Evolutionary conservation across 1,140 invertebrate species (phyloP).

Genomic region (Pseudobourletiella spinata): DNA sequence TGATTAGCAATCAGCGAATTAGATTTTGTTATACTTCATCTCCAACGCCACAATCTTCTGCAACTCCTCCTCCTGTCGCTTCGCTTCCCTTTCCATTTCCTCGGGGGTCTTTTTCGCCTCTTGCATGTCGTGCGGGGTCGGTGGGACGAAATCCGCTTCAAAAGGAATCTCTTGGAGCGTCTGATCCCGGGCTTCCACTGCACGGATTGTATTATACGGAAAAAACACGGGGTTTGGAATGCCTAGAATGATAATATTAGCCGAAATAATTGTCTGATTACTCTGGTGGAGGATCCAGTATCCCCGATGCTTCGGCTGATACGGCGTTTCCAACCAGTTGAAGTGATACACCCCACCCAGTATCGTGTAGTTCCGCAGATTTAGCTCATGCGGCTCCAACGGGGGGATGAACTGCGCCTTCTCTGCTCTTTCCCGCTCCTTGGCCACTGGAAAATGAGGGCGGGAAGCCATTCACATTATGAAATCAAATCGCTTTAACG

Average conservation of each 20-base stretch:
- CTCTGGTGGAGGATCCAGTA: constrained; percentile 28
- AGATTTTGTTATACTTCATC: constrained; percentile 62
- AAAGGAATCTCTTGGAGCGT: constrained; percentile 56
- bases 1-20: constrained; percentile 3
- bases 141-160: constrained; percentile 58
- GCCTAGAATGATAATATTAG: not conserved
- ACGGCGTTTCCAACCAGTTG: constrained; percentile 22
- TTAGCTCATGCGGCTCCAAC: constrained; percentile 20
- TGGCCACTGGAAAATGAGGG: constrained; percentile 23
- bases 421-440: constrained; percentile 31
- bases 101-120: constrained; percentile 61
- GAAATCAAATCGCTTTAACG: no score
- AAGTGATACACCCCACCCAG: constrained; percentile 30
- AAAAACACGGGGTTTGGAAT: no score
- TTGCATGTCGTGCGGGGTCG: constrained; percentile 49
- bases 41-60: constrained; percentile 60
- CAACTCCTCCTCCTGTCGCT: constrained; percentile 59
- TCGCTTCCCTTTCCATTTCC: constrained; percentile 68
- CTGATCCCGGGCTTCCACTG: no score
- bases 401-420: constrained; percentile 30
- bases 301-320: constrained; percentile 22
- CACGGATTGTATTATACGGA: no score
- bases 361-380: constrained; percentile 27
- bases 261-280: no score
- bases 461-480: no score